These are phyloP conservation scores for Recurvirostra avosetta DNA, from an alignment of 2,113 vertebrate genomes.

Conservation along the genomic window DNA sequence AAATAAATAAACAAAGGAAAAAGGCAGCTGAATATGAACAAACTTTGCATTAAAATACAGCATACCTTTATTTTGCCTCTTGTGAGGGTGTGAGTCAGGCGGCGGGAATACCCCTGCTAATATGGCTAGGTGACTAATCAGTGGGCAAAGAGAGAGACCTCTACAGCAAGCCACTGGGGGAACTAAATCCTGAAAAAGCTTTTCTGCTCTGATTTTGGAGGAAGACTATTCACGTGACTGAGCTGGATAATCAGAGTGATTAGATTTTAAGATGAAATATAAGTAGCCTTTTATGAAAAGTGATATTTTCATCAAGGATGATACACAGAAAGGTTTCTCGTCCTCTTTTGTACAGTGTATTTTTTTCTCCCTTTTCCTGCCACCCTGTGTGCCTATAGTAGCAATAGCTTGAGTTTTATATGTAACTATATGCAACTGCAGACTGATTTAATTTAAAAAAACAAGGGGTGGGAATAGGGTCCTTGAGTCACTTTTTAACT, in stretches of 20 bases:
- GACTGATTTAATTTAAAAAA: neutral
- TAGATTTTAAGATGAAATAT: neutral
- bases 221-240: neutral
- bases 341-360: neutral
- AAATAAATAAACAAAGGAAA: neutral
- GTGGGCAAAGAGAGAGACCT: neutral
- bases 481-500: neutral
- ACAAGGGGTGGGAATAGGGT: fast-evolving
- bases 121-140: neutral
- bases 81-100: neutral
- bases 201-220: neutral
- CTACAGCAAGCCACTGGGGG: neutral
- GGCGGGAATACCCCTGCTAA: neutral
- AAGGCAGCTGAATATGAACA: neutral
- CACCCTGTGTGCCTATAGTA: neutral
- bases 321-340: neutral
- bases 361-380: neutral
- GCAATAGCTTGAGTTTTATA: neutral
- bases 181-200: neutral
- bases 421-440: neutral
- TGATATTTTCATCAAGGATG: neutral
- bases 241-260: neutral
- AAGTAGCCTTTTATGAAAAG: neutral
- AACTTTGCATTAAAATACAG: neutral
- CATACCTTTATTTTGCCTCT: neutral